phyloP scores from a whole-genome alignment of 2,888 invertebrate species.

The Apamea anceps region DNA sequence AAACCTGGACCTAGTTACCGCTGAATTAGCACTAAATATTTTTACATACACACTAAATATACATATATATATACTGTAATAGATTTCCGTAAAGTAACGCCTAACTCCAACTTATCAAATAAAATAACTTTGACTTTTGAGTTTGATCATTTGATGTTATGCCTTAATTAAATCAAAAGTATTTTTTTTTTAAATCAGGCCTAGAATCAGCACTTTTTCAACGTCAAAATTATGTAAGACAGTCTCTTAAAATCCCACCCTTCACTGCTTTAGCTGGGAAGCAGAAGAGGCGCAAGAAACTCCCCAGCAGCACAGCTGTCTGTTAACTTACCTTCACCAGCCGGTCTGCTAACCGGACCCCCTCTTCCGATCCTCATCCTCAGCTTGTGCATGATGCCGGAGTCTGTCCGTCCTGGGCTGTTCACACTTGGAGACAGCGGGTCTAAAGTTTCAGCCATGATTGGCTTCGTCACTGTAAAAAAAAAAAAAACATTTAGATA shows the following conservation, averaged over 20 bases:
- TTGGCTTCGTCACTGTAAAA: slow-evolving; percentile 78
- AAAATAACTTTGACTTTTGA: neutral
- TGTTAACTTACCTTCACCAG: slow-evolving; percentile 75
- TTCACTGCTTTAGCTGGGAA: too few species aligned
- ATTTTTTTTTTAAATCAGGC: too few species aligned
- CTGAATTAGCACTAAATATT: neutral
- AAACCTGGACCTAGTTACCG: neutral
- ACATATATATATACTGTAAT: too few species aligned
- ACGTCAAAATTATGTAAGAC: too few species aligned
- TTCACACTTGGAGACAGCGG: slow-evolving; percentile 83
- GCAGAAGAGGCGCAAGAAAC: neutral
- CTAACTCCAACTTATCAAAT: neutral
- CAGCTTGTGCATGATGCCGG: slow-evolving; percentile 80
- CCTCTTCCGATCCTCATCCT: slow-evolving; percentile 77
- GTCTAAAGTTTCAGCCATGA: slow-evolving; percentile 84
- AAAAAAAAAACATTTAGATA: neutral
- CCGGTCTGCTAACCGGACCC: slow-evolving; percentile 69
- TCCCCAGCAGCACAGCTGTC: neutral
- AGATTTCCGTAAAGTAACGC: too few species aligned
- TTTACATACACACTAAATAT: too few species aligned
- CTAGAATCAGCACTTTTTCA: too few species aligned
- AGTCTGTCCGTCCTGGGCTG: slow-evolving; percentile 62
- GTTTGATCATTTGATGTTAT: too few species aligned
- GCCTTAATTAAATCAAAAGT: too few species aligned
- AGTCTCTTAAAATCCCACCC: too few species aligned